phyloP scores from a whole-genome alignment of 1,140 invertebrate genomes.

The Conus betulinus region DNA sequence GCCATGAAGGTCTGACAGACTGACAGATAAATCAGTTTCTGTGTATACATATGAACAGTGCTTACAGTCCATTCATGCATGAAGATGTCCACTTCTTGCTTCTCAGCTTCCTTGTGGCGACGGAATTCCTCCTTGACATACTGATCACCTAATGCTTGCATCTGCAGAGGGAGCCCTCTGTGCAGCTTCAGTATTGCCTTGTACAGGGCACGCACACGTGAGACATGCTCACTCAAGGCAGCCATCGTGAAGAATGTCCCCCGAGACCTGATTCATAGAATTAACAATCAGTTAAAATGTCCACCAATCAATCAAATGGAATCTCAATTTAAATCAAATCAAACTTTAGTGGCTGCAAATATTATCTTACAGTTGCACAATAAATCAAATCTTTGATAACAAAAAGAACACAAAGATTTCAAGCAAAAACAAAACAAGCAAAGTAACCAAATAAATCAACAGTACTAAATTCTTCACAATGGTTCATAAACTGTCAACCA shows the following conservation, averaged over 20 bases:
- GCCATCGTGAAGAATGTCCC: not conserved
- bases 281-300: too few species aligned
- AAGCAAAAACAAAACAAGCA: too few species aligned
- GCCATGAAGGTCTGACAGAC: not conserved
- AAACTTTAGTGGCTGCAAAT: too few species aligned
- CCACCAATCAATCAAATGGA: too few species aligned
- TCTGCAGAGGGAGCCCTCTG: conserved; percentile 85
- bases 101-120: conserved; percentile 87
- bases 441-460: too few species aligned
- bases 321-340: too few species aligned
- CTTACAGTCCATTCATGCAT: conserved; percentile 93
- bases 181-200: conserved; percentile 92
- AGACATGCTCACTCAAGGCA: conserved; percentile 77
- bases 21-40: not conserved
- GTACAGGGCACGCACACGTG: conserved; percentile 86
- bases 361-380: too few species aligned
- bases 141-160: conserved; percentile 82
- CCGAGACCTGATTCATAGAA: too few species aligned
- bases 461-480: too few species aligned
- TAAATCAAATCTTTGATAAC: too few species aligned
- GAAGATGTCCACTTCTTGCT: conserved; percentile 84
- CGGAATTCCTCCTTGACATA: conserved; percentile 94
- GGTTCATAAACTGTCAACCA: too few species aligned
- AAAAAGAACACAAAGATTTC: too few species aligned
- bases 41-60: conserved; percentile 40